These are phyloP conservation scores for Strigamia maritima DNA, from an alignment of 2,888 invertebrate species.

Conservation along the genomic window DNA sequence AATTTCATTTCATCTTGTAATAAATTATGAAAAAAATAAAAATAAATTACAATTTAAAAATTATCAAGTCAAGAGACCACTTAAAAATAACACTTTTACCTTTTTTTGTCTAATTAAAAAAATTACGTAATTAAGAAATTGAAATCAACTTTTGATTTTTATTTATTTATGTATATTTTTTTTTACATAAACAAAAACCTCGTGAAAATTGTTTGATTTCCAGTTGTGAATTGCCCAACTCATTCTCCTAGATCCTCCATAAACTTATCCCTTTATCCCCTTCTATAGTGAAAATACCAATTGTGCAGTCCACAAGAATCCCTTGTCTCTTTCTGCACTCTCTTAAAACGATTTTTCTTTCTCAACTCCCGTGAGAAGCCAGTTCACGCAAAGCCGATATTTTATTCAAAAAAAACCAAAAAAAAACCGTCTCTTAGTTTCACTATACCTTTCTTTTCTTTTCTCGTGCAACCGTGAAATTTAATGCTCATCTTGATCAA, in stretches of 20 bases:
- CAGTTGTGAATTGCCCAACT: not conserved
- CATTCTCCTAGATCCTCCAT: not conserved
- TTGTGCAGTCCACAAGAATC: conserved; percentile 20
- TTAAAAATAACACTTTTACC: not conserved
- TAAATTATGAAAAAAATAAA: not conserved
- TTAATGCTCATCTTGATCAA: conserved; percentile 13
- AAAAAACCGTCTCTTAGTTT: not conserved
- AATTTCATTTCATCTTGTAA: conserved; percentile 10
- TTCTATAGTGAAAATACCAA: not conserved
- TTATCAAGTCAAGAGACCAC: not conserved
- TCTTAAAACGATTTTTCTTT: conserved; percentile 10
- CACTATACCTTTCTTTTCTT: not conserved
- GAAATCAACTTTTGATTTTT: too few species aligned
- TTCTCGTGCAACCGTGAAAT: not conserved
- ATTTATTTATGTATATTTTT: too few species aligned
- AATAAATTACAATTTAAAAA: not conserved
- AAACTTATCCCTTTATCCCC: not conserved
- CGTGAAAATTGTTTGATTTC: not conserved
- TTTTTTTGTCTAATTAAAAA: not conserved
- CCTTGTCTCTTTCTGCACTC: conserved; percentile 29
- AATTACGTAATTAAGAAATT: too few species aligned
- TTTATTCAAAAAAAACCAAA: conserved; percentile 7
- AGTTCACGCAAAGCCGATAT: conserved; percentile 24
- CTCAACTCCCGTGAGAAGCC: conserved; percentile 7
- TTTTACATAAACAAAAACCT: not conserved